These are phyloP conservation scores for Rhinoptilus africanus DNA, from an alignment of 2,113 vertebrate genomes.

Conservation along the genomic window DNA sequence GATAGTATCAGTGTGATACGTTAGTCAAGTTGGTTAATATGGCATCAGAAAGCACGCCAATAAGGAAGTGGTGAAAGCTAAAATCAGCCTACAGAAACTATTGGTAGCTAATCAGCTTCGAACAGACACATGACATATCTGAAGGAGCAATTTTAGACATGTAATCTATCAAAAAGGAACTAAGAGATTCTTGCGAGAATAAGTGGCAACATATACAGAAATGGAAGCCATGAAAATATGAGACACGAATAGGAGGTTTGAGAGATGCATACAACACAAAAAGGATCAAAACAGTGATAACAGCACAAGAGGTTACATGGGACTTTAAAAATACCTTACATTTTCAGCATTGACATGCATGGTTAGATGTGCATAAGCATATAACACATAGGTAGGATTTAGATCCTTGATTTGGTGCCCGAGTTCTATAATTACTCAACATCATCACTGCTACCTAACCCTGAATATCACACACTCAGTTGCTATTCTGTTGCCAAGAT, in stretches of 20 bases:
- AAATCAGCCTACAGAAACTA: not conserved
- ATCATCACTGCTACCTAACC: not conserved
- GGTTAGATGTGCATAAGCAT: not conserved
- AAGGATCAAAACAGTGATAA: not conserved
- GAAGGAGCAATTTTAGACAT: not conserved
- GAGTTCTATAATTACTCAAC: not conserved
- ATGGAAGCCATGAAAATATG: not conserved
- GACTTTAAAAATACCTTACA: not conserved
- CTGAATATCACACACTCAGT: not conserved
- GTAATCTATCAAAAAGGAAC: not conserved
- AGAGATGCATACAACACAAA: not conserved
- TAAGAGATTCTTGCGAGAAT: not conserved
- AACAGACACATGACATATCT: not conserved
- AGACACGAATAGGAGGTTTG: not conserved
- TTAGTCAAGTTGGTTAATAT: not conserved
- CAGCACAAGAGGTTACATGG: not conserved
- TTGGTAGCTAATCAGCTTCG: not conserved
- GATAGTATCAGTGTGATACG: not conserved
- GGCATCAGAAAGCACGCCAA: not conserved
- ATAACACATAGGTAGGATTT: not conserved
- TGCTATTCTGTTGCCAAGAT: conserved; percentile 17
- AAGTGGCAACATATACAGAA: not conserved
- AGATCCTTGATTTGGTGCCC: not conserved
- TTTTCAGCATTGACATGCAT: not conserved
- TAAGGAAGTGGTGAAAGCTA: not conserved